Percentiles rank a stretch among this genome's conserved stretches.
Evolutionary conservation across 2,113 vertebrate species (phyloP).

Genomic region (Cyrtonyx montezumae): DNA sequence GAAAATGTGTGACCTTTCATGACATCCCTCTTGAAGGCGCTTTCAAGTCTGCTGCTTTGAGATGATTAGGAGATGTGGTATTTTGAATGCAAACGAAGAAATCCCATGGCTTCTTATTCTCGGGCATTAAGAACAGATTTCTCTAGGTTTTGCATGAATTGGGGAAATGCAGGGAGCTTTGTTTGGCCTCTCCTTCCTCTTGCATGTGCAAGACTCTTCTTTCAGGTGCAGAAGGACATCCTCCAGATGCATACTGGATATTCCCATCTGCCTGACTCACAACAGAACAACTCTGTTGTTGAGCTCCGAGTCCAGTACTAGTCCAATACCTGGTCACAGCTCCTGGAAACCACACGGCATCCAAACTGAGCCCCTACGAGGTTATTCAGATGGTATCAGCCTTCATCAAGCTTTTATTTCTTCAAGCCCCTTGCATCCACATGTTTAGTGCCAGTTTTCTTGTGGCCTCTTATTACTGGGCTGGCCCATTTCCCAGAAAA

Average conservation of each 20-base stretch:
- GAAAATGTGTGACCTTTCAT: conserved; percentile 43
- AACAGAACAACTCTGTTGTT: not conserved
- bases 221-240: not conserved
- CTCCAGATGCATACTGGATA: not conserved
- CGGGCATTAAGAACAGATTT: conserved; percentile 34
- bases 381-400: not conserved
- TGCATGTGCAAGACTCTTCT: not conserved
- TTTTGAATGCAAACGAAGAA: conserved; percentile 35
- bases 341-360: not conserved
- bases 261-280: not conserved
- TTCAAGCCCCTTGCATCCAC: not conserved
- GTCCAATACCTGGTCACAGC: not conserved
- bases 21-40: conserved; percentile 50
- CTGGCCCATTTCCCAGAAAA: not conserved
- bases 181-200: not conserved
- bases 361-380: not conserved
- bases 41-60: conserved; percentile 55
- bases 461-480: not conserved
- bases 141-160: not conserved
- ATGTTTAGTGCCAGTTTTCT: not conserved
- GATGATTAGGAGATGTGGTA: conserved; percentile 24
- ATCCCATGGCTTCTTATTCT: conserved; percentile 34
- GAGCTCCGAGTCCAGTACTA: not conserved
- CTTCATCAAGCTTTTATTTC: not conserved
- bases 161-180: not conserved